Evolutionary conservation across 2,888 invertebrate species (phyloP), one percentile per base, ranked within the genome.

Genomic region (Phortica okadai): DNA sequence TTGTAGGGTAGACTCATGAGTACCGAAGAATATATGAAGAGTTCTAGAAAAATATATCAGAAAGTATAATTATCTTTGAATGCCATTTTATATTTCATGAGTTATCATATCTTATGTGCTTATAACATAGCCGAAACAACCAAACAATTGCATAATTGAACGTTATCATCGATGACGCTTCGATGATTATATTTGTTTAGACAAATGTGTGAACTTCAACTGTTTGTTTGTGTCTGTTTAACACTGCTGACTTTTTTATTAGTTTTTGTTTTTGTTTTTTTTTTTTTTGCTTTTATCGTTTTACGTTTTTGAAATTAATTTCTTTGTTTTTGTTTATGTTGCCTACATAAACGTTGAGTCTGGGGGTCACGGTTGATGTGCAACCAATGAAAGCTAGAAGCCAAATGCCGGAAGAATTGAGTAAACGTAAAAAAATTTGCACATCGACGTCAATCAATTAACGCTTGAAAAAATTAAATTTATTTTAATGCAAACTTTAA

Each of bases 141-240:
- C 3, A 50, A 50, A 11, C 50, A 50, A 14, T 86, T 82, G 82
- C 84, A 79, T 84, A 82, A 79, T 86, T 56, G 59, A 56, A n/a
- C 33, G 41, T 59, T n/a, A 11, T n/a, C 14, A 44, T 73, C 21
- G 54, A 50, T 72, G 54, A 16, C 67, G 67, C 67, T n/a, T 67
- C 33, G 4, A 33, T 33, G 33, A 33, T 33, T 33, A 33, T 33
- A 33, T 67, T 67, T 67, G 67, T 67, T 67, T 67, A 67, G 67
- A 11, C 50, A 42, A n/a, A 42, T 50, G 50, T 50, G 50, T 50
- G 50, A 50, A 50, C 50, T 69, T 69, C 69, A 69, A 16, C 69
- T 41, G 16, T 42, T 70, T 78, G 75, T 74, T 74, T 70, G 11
- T 70, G 70, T 70, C 67, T 67, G 25, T 45, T 59, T 73, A 58